Evolutionary conservation across 2,797 vertebrate species (phyloP), one percentile per base, ranked within the genome.

Genomic region (Rhinophrynus dorsalis): DNA sequence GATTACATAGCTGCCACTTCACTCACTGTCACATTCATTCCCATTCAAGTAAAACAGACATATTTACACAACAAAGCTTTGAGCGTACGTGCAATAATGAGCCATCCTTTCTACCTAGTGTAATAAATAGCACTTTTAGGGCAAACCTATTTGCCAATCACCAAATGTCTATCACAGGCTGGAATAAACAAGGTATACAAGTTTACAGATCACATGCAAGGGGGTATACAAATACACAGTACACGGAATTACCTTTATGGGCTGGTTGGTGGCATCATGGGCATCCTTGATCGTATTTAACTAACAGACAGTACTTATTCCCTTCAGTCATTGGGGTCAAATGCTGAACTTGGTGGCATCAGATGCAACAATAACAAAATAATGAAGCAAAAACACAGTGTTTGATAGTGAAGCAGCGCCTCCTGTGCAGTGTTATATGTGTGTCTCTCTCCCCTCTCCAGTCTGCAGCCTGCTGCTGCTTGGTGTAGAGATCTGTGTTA

Each of bases 401-500:
- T 5, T 52, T 11, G 24, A 12, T 2, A 17, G 56, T 24, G 33
- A 33, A 32, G 37, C 17, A 30, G 68, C 59, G 37, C 59, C 59
- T 71, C 68, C 51, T 32, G n/a, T 64, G 60, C 68, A 51, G 60
- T 23, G 50, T 9, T 27, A 18, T 7, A 13, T 7, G n/a, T 42
- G 17, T 11, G n/a, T 42, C 11, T 12, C 11, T 38, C 11, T 38
- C 13, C 3, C 20, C 17, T 44, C 40, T 61, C 60, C 68, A 20
- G 20, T n/a, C 61, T 72, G 52, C 69, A 56, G 67, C 40, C 79
- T 75, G 74, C 80, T 35, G 78, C 80, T 75, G 51, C 74, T 68
- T 58, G 76, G 85, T 82, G 85, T 87, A 84, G 80, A 86, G 89
- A 96, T 95, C 82, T 95, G 91, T 95, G 94, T 96, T 96, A 96